Evolutionary conservation across 2,113 vertebrate species (phyloP).

Genomic region (Heterocephalus glaber): DNA sequence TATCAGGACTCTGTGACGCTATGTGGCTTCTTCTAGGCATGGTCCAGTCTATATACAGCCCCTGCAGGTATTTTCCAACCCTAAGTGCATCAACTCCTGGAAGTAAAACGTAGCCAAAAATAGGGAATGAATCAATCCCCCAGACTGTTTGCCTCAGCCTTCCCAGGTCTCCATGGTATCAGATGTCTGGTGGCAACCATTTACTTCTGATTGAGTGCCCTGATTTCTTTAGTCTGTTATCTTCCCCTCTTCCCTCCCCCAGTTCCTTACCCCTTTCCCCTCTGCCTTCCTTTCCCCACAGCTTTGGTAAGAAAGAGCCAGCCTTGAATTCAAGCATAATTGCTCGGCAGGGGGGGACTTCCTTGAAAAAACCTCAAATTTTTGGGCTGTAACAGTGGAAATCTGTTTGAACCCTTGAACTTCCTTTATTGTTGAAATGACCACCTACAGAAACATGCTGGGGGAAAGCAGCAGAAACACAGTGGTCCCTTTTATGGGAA

Average conservation of each 20-base stretch:
- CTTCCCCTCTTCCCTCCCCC: constrained; percentile 56
- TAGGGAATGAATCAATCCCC: constrained; percentile 19
- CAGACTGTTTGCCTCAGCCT: constrained; percentile 61
- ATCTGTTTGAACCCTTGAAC: constrained; percentile 87
- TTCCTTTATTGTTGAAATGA: constrained; percentile 86
- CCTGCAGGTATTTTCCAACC: neutral
- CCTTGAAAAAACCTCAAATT: constrained; percentile 84
- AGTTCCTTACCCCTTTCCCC: neutral
- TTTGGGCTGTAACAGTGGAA: constrained; percentile 83
- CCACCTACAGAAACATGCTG: constrained; percentile 83
- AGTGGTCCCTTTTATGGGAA: constrained; percentile 84
- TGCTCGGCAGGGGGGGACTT: constrained; percentile 82
- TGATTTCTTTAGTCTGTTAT: constrained; percentile 81
- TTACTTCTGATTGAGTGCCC: constrained; percentile 82
- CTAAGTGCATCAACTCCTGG: neutral
- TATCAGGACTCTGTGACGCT: neutral
- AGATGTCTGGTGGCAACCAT: constrained; percentile 71
- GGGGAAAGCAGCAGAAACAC: constrained; percentile 75
- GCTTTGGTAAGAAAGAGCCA: constrained; percentile 78
- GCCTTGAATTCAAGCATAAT: constrained; percentile 86
- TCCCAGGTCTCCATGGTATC: constrained; percentile 56
- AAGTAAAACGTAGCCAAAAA: constrained; percentile 33
- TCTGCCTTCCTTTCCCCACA: constrained; percentile 72
- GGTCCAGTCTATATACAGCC: neutral
- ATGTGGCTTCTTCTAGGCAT: constrained; percentile 15